Evolutionary conservation across 2,113 vertebrate species (phyloP).

Genomic region (Paraplagusia blochii): DNA sequence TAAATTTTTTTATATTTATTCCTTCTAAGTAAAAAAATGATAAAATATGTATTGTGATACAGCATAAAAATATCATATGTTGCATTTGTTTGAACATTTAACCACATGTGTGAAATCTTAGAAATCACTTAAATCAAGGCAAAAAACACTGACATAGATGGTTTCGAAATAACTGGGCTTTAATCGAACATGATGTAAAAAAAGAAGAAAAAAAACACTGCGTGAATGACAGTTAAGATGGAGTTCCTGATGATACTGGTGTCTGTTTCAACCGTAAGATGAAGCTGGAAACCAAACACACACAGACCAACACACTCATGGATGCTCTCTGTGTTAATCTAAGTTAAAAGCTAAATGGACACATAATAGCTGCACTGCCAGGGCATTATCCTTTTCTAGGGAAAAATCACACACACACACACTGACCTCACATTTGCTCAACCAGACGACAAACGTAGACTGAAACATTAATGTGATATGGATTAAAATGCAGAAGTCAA

Average conservation of each 20-base stretch:
- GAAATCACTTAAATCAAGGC: no score
- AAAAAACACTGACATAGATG: no score
- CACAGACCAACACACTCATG: constrained; percentile 3
- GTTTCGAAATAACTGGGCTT: no score
- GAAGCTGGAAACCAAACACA: background rate
- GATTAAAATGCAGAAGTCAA: constrained; percentile 48
- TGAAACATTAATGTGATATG: constrained; percentile 51
- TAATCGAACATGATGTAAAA: no score
- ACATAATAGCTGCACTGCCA: constrained; percentile 68
- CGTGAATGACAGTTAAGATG: constrained; percentile 26
- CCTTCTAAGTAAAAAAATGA: no score
- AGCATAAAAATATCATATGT: no score
- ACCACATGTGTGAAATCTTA: no score
- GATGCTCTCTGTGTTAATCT: constrained; percentile 69
- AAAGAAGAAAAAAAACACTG: no score
- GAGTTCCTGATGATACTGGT: constrained; percentile 21
- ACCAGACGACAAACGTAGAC: constrained; percentile 32
- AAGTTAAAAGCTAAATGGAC: constrained; percentile 78
- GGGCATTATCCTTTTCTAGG: constrained; percentile 69
- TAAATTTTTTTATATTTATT: no score
- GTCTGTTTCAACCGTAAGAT: background rate
- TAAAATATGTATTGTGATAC: no score
- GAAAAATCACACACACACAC: constrained; percentile 50
- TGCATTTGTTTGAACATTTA: no score
- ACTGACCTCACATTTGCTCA: constrained; percentile 17